Evolutionary conservation across 2,113 vertebrate genomes (phyloP).

Genomic region (Oenanthe melanoleuca): DNA sequence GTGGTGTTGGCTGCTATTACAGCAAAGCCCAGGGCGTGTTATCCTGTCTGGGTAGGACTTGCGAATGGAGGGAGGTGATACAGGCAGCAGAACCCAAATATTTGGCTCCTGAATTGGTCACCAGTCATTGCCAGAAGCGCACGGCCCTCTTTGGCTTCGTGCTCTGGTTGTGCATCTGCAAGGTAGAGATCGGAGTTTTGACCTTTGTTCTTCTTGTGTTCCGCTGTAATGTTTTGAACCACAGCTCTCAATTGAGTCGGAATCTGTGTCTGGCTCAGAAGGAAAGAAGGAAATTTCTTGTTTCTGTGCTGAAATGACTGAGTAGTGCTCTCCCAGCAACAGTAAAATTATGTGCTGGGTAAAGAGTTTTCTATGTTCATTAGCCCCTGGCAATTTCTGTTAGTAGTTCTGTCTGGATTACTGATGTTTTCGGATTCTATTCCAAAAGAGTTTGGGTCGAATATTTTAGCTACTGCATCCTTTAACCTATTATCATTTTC

Average conservation of each 20-base stretch:
- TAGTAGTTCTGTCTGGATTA: constrained; percentile 68
- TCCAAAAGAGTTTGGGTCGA: constrained; percentile 70
- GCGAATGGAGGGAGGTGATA: background rate
- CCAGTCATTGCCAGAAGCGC: background rate
- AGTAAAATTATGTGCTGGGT: constrained; percentile 61
- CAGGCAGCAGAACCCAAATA: background rate
- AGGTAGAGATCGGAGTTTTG: background rate
- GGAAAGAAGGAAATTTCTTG: constrained; percentile 53
- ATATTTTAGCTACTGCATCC: constrained; percentile 72
- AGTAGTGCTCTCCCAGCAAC: constrained; percentile 58
- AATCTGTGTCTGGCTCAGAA: constrained; percentile 49
- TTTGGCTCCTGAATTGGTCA: background rate
- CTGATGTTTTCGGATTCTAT: constrained; percentile 60
- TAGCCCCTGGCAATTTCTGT: constrained; percentile 70
- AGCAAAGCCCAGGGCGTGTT: background rate
- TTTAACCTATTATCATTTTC: constrained; percentile 68
- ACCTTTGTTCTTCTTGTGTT: background rate
- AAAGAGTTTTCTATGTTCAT: constrained; percentile 45
- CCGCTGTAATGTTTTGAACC: background rate
- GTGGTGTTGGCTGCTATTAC: fast-evolving
- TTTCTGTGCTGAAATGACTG: constrained; percentile 44
- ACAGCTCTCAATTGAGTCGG: constrained; percentile 38
- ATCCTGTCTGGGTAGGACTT: background rate
- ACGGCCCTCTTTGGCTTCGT: background rate
- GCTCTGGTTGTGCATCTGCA: background rate